Conservation (phyloP, 2,797 vertebrate genomes). For the Gambusia yucatana region DNA sequence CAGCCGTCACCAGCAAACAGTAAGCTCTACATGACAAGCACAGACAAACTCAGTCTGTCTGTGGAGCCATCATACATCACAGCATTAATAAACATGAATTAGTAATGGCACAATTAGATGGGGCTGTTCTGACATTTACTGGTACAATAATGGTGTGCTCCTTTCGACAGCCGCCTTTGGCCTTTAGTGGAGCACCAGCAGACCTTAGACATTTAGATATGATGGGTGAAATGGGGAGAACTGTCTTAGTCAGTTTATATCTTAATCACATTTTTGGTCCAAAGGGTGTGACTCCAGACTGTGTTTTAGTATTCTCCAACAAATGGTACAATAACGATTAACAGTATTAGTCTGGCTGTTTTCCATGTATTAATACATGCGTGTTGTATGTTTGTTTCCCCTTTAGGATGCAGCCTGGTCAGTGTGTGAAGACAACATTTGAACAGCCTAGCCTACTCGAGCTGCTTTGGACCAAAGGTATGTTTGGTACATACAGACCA, state of each 20-base stretch:
- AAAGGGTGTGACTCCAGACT: neutral
- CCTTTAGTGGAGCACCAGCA: slow-evolving; percentile 41
- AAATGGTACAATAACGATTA: neutral
- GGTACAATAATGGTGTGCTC: slow-evolving; percentile 69
- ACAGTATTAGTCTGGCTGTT: neutral
- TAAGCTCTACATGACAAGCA: slow-evolving; percentile 65
- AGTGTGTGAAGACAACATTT: slow-evolving; percentile 53
- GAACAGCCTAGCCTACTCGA: slow-evolving; percentile 63
- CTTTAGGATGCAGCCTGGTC: slow-evolving; percentile 60
- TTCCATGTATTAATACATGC: slow-evolving; percentile 17
- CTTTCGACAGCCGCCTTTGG: slow-evolving; percentile 55
- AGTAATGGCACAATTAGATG: slow-evolving; percentile 81
- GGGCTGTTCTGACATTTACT: slow-evolving; percentile 76
- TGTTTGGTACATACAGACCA: slow-evolving; percentile 45
- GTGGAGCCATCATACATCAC: slow-evolving; percentile 75
- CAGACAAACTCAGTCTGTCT: slow-evolving; percentile 67
- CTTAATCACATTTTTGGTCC: slow-evolving; percentile 18
- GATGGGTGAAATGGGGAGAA: slow-evolving; percentile 25
- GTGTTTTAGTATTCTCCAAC: slow-evolving; percentile 12
- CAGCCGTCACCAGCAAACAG: slow-evolving; percentile 57
- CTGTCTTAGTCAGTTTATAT: slow-evolving; percentile 25
- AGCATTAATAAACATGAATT: slow-evolving; percentile 84
- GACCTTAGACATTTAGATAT: slow-evolving; percentile 53
- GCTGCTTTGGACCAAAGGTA: slow-evolving; percentile 76
- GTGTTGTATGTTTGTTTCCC: slow-evolving; percentile 47